Percentiles rank a stretch among this genome's conserved stretches.
Conservation (phyloP, 2,113 vertebrate genomes). For the Carassius gibelio region DNA sequence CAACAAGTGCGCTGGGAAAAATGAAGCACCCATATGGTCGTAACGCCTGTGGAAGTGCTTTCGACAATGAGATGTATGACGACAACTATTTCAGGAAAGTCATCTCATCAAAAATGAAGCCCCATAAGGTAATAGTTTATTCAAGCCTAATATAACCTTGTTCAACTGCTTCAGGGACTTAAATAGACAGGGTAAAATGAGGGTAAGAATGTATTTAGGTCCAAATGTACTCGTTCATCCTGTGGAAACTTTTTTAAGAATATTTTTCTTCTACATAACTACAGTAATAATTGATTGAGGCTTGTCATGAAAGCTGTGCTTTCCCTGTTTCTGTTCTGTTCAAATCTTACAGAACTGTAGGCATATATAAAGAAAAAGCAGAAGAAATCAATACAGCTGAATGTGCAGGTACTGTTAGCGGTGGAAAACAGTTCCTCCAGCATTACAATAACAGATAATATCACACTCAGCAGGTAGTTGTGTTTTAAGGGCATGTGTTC, state of each 20-base stretch:
- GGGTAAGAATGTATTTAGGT: background rate
- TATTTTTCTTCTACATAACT: background rate
- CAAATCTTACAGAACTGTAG: slow-evolving; percentile 51
- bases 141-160: slow-evolving; percentile 22
- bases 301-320: slow-evolving; percentile 25
- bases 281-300: too few species aligned
- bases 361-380: slow-evolving; percentile 44
- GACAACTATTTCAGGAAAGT: slow-evolving; percentile 29
- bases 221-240: background rate
- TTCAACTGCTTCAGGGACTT: background rate
- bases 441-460: slow-evolving; percentile 58
- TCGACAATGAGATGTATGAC: slow-evolving; percentile 33
- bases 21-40: slow-evolving; percentile 44
- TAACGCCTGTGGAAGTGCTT: slow-evolving; percentile 22
- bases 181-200: background rate
- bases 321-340: slow-evolving; percentile 41
- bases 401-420: slow-evolving; percentile 53
- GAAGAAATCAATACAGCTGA: slow-evolving; percentile 61
- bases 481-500: slow-evolving; percentile 23
- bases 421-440: slow-evolving; percentile 31
- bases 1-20: slow-evolving; percentile 34
- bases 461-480: slow-evolving; percentile 51
- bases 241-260: background rate
- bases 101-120: slow-evolving; percentile 28
- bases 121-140: slow-evolving; percentile 10